A percentile compares a stretch with the other conserved stretches of the same genome.
Evolutionary conservation across 1,140 invertebrate genomes (phyloP).

Genomic region (Eulimnadia texana): DNA sequence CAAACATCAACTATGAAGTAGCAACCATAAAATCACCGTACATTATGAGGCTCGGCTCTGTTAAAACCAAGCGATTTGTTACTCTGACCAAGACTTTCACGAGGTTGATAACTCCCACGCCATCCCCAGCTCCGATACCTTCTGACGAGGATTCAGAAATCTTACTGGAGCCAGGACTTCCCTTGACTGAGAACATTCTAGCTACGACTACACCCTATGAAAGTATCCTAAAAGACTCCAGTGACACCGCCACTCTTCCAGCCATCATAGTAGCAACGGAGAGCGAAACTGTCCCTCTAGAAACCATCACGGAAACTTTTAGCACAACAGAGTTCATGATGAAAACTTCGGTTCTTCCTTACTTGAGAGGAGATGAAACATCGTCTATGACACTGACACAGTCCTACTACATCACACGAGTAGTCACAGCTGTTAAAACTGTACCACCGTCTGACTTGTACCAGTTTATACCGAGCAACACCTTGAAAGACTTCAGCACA

Average conservation of each 20-base stretch:
- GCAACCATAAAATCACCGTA: constrained; percentile 78
- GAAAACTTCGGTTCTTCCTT: constrained; percentile 71
- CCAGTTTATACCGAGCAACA: constrained; percentile 71
- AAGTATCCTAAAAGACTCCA: constrained; percentile 24
- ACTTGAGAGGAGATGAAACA: constrained; percentile 43
- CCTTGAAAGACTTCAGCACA: constrained; percentile 74
- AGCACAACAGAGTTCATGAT: constrained; percentile 71
- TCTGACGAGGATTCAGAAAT: neutral
- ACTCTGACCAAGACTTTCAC: constrained; percentile 28
- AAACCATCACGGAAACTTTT: constrained; percentile 79
- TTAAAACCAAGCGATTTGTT: constrained; percentile 57
- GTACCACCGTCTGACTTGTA: constrained; percentile 70
- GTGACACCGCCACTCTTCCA: constrained; percentile 54
- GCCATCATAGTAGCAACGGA: constrained; percentile 55
- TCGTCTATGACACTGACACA: constrained; percentile 56
- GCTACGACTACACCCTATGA: constrained; percentile 46
- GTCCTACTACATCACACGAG: constrained; percentile 67
- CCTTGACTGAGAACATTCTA: constrained; percentile 70
- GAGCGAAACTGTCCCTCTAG: constrained; percentile 56
- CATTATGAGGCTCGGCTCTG: constrained; percentile 70
- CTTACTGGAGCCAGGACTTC: constrained; percentile 24
- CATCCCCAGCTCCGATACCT: constrained; percentile 36
- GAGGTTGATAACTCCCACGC: constrained; percentile 32
- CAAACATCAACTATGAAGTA: constrained; percentile 66
- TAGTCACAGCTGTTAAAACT: constrained; percentile 75